phyloP scores from a whole-genome alignment of 2,888 invertebrate species.

The Elegia similella region DNA sequence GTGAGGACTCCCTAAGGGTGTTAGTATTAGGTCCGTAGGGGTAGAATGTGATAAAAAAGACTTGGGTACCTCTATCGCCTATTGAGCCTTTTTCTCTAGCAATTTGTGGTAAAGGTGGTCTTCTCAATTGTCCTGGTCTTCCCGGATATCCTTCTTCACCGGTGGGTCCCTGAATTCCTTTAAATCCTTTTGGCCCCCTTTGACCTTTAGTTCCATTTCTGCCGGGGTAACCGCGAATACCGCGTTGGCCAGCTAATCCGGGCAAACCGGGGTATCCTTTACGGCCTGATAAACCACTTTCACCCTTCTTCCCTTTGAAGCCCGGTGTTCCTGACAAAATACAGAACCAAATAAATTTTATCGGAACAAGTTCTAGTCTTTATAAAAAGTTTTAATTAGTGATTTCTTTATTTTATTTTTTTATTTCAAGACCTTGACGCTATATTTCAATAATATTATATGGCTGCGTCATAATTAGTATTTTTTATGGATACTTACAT shows the following conservation, averaged over 20 bases:
- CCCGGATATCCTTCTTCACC: slow-evolving; percentile 80
- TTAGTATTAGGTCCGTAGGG: too few relatives aligned
- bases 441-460: too few relatives aligned
- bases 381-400: too few relatives aligned
- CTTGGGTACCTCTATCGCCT: slow-evolving; percentile 77
- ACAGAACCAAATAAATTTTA: neutral
- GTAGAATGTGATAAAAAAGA: too few relatives aligned
- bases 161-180: slow-evolving; percentile 61
- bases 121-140: slow-evolving; percentile 59
- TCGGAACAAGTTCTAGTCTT: neutral
- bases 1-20: too few relatives aligned
- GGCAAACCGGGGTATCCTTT: slow-evolving; percentile 55
- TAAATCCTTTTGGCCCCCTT: slow-evolving; percentile 67
- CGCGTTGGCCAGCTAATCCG: slow-evolving; percentile 55
- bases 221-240: slow-evolving; percentile 48
- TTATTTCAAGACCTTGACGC: too few relatives aligned
- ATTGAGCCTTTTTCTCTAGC: slow-evolving; percentile 74
- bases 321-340: slow-evolving; percentile 53
- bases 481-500: too few relatives aligned
- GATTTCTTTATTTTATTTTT: too few relatives aligned
- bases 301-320: slow-evolving; percentile 55
- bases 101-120: slow-evolving; percentile 47
- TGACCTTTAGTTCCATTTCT: slow-evolving; percentile 77
- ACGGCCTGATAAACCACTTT: slow-evolving; percentile 53
- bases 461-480: too few relatives aligned